Base-by-base conservation (phyloP, 1,140 invertebrate genomes). In the Drosophila melanica region DNA sequence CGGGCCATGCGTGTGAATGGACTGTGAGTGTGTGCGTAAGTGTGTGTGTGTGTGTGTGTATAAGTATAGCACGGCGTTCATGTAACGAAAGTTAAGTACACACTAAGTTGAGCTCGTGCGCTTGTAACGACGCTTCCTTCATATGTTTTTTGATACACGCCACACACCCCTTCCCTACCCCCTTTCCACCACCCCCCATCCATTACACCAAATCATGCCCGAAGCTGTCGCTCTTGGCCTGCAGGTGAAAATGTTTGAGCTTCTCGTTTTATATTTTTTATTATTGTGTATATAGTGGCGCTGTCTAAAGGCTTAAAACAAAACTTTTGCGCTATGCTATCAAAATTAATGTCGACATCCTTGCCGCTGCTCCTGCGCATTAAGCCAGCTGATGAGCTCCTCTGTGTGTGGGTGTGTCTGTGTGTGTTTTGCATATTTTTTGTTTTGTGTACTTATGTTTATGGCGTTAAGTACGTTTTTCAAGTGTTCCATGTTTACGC, bases 81-180 rank as follows among this genome's bases (percentile, higher is more conserved):
- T 87, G 82, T 89, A 87, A 84, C 84, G 84, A 85, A 87, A 90
- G 84, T 87, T 89, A 87, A 87, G 84, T 87, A 90, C 84, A 87
- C 85, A 87, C 84, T 87, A 89, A 87, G 85, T 87, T 87, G 85
- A 87, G 79, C 85, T 90, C 84, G 79, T 87, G 84, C 79, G 84
- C 84, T 87, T 89, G 85, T 89, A 89, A 72, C 79, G 63, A 50
- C 65, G 76, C 77, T 87, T 87, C 84, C 84, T 89, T 89, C 77
- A 89, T 84, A 89, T 89, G 84, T 84, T 89, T 84, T 89, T 81
- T 81, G 81, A 86, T 86, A 85, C 81, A 59, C 53, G 30, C n/a
- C 58, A 57, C 51, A 55, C 65, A 66, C 77, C 35, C 30, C 1
- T 35, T 9, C 9, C 39, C 10, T 0, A 7, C 16, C 39, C n/a